Percentiles rank a stretch among this genome's conserved stretches.
These are phyloP conservation scores for Catharus minimus DNA, from an alignment of 2,113 vertebrate genomes.

Conservation along the genomic window DNA sequence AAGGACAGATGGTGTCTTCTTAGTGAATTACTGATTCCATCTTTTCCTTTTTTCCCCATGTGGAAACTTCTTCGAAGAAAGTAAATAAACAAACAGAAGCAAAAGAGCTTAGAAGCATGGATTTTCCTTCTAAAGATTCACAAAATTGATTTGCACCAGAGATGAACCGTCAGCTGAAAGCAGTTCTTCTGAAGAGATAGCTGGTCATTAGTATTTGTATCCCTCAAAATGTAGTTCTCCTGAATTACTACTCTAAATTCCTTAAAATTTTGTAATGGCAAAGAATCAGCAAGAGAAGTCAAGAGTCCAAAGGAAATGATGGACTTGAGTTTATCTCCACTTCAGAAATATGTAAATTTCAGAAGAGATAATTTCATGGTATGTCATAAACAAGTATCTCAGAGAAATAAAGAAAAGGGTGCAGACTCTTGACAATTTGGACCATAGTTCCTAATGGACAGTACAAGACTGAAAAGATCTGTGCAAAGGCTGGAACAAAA, in stretches of 20 bases:
- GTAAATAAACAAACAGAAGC: not conserved
- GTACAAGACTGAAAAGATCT: not conserved
- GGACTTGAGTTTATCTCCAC: not conserved
- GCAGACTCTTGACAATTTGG: not conserved
- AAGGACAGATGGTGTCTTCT: not conserved
- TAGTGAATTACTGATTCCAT: not conserved
- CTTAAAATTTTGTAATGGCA: not conserved
- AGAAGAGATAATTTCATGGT: not conserved
- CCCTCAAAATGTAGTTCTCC: not conserved
- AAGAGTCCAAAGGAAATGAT: not conserved
- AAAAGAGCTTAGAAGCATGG: not conserved
- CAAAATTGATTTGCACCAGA: not conserved
- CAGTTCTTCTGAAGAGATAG: not conserved
- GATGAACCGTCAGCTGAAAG: not conserved
- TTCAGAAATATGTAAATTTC: not conserved
- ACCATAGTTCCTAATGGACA: not conserved
- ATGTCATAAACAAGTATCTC: not conserved
- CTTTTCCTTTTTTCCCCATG: not conserved
- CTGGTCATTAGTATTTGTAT: not conserved
- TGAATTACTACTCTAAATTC: not conserved
- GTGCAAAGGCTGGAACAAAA: not conserved
- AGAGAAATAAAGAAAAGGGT: not conserved
- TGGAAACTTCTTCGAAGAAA: not conserved
- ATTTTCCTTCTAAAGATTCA: not conserved
- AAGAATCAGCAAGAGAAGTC: not conserved